A percentile compares a stretch with the other conserved stretches of the same genome.
phyloP scores from a whole-genome alignment of 2,797 vertebrate genomes.

The Champsocephalus esox region DNA sequence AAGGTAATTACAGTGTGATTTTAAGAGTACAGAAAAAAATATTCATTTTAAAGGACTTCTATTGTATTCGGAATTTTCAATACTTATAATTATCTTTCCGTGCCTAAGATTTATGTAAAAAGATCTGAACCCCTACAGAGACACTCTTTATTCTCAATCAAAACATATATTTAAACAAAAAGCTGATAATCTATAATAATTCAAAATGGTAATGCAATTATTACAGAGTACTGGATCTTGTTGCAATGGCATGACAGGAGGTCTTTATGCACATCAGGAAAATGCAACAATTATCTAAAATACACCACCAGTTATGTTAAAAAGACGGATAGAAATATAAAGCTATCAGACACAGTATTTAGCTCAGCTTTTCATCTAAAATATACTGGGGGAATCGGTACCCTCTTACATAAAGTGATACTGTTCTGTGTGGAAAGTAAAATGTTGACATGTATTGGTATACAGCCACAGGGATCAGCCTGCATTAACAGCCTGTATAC shows the following conservation, averaged over 20 bases:
- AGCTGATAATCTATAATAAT: not conserved
- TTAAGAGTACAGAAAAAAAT: not conserved
- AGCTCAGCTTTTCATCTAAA: not conserved
- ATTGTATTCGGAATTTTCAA: not conserved
- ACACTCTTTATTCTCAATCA: not conserved
- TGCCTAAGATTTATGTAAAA: not conserved
- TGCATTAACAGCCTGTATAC: too few species aligned
- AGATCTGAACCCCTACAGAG: not conserved
- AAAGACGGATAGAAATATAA: not conserved
- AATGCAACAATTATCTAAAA: too few species aligned
- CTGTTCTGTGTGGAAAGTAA: not conserved
- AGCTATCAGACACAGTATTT: not conserved
- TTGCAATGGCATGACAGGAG: too few species aligned
- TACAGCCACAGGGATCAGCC: too few species aligned
- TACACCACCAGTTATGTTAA: not conserved
- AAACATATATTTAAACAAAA: not conserved
- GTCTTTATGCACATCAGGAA: not conserved
- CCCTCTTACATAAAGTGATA: not conserved
- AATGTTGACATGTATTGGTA: not conserved
- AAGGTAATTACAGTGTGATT: not conserved
- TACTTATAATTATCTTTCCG: not conserved
- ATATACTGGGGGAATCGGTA: not conserved
- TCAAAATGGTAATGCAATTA: not conserved
- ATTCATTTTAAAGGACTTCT: not conserved
- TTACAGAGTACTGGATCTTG: not conserved